These are phyloP conservation scores for Chaetura pelagica DNA, from an alignment of 2,113 vertebrate species.

Conservation along the genomic window DNA sequence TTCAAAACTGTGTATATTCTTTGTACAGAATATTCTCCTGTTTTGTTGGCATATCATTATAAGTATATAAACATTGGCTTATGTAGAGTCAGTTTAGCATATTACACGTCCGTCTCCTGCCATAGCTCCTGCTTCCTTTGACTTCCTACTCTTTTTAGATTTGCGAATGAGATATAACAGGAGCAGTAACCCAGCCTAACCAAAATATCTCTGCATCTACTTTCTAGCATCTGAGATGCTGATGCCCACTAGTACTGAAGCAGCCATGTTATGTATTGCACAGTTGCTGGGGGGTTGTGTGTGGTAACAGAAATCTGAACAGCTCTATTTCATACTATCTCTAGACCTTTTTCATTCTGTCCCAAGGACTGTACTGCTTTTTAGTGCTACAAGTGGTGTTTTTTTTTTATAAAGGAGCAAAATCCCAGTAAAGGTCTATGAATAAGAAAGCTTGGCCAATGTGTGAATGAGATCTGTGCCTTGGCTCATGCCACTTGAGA, in stretches of 20 bases:
- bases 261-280: neutral
- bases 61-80: neutral
- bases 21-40: neutral
- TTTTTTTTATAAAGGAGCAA: neutral
- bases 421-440: neutral
- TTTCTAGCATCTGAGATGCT: neutral
- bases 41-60: neutral
- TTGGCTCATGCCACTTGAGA: neutral
- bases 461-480: neutral
- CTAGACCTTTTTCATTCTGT: neutral
- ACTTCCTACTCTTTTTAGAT: neutral
- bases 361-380: neutral
- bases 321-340: neutral
- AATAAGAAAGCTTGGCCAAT: neutral
- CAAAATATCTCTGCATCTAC: neutral
- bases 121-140: neutral
- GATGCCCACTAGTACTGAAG: neutral
- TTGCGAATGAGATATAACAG: neutral
- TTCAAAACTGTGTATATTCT: neutral
- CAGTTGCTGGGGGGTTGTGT: rapidly evolving
- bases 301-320: neutral
- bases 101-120: neutral
- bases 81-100: neutral
- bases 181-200: neutral
- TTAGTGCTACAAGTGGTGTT: neutral